Evolutionary conservation across 2,888 invertebrate genomes (phyloP), one percentile per base, ranked within the genome.

Genomic region (Drosophila atripex): DNA sequence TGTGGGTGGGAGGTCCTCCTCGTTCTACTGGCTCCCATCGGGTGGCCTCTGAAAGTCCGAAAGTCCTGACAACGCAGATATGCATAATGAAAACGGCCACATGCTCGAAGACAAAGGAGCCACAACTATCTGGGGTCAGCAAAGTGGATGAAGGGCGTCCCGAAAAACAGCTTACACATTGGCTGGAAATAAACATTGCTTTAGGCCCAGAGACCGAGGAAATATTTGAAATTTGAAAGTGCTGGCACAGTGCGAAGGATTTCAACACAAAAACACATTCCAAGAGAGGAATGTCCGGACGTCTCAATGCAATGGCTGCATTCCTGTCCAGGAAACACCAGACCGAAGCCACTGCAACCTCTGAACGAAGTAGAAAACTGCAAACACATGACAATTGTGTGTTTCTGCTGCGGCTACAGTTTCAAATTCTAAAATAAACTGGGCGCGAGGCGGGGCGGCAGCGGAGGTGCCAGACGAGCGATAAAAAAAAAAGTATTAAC

Each of bases 311-410:
- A 43, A 16, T 9, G 39, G 16, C 39, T 18, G 9, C 43, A 43
- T 43, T 43, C 43, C 43, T 21, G 21, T 21, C 65, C 43, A 51
- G 51, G 52, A 30, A 28, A 21, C 25, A 25, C 2, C 18, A 46
- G 30, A 28, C 28, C 11, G 16, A 14, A 16, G 30, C 14, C 12
- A 46, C 46, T 49, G 51, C 35, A 46, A 55, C 56, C 32, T 55
- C 25, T 57, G 71, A 53, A 49, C 38, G 59, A 35, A 28, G n/a
- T n/a, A n/a, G 59, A 66, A 76, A 66, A 75, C 52, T 66, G 71
- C 65, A 78, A 77, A 61, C 80, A 73, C 77, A 79, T 79, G 77
- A 79, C 69, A 76, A 66, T 69, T 58, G 52, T 63, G 60, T 65
- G 73, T 65, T 66, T 65, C 51, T 52, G 50, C 54, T 60, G 61